phyloP scores from a whole-genome alignment of 2,113 vertebrate genomes.

The Chitala chitala region DNA sequence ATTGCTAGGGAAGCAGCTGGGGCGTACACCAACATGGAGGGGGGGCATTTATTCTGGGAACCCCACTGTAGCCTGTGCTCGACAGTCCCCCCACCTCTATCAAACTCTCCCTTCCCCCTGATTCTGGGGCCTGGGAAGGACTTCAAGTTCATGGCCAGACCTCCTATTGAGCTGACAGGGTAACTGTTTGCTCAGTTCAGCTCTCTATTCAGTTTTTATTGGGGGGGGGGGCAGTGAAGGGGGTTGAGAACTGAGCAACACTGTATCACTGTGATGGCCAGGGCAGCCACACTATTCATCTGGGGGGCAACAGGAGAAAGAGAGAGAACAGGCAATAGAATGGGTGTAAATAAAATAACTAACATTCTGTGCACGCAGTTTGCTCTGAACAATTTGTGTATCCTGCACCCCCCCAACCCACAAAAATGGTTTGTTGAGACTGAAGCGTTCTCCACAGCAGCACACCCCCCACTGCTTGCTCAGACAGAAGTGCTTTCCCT shows the following conservation, averaged over 20 bases:
- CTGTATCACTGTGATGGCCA: constrained; percentile 18
- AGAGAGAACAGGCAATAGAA: neutral
- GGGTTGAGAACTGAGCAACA: constrained; percentile 16
- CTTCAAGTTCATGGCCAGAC: constrained; percentile 71
- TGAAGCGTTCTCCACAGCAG: neutral
- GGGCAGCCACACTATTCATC: constrained; percentile 22
- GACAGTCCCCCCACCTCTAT: neutral
- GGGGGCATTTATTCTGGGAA: constrained; percentile 5
- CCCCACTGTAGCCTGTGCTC: neutral
- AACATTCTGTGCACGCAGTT: constrained; percentile 22
- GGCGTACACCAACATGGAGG: neutral
- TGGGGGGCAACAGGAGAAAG: neutral
- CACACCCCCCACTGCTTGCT: too few species aligned
- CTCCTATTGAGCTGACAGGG: constrained; percentile 74
- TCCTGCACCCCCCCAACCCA: neutral
- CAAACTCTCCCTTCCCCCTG: constrained; percentile 42
- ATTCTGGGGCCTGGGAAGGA: constrained; percentile 65
- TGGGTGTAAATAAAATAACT: constrained; percentile 9
- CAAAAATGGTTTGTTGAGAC: neutral
- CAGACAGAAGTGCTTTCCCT: neutral
- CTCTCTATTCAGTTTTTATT: constrained; percentile 55
- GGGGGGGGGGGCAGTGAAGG: constrained; percentile 25
- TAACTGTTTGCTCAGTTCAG: constrained; percentile 70
- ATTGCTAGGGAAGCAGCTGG: constrained; percentile 20
- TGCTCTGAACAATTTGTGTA: constrained; percentile 14